Base-by-base conservation (phyloP, 2,797 vertebrate species). In the Catostomus latipinnis region DNA sequence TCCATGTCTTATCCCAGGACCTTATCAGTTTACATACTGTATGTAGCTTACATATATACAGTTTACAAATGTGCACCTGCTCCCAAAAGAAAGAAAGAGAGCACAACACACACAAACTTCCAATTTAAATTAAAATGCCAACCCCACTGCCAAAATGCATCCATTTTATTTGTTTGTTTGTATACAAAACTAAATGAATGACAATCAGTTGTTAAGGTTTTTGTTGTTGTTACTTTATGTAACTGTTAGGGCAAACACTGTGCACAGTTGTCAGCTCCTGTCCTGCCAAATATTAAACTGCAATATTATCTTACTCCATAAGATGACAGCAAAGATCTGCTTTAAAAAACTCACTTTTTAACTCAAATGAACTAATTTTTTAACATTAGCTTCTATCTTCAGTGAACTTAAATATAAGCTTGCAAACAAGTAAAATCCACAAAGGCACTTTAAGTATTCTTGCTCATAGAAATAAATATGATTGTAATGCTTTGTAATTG, bases 1-100 rank as follows among this genome's bases (percentile, higher is more conserved):
- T 74, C 71, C 34, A 69, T 66, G 66, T 62, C 16, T 56, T 74
- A 45, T 53, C n/a, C 57, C 74, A 13, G 62, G 45, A 78, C 34
- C 34, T 34, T 34, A 34, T 80, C 61, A 18, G 82, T 81, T 84
- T 81, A 81, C 74, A 57, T 62, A 34, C 34, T 34, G 34, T 34
- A 52, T 80, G 71, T 81, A 60, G 63, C 69, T 71, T 73, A 48
- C 34, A 58, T 67, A 80, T 73, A 8, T 66, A 73, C 61, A 50
- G 18, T 71, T 80, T 12, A 73, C 52, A 67, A 50, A 80, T 65
- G 71, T 81, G 75, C 75, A 78, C 34, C 69, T 9, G 50, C 48
- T 57, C 76, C 16, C 13, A 14, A 81, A 72, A 75, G 73, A 70
- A 61, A 72, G 1, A 34, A 34, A 34, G 34, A 22, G 46, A 14